phyloP scores from a whole-genome alignment of 2,113 vertebrate species.

The Herpetotheres cachinnans region DNA sequence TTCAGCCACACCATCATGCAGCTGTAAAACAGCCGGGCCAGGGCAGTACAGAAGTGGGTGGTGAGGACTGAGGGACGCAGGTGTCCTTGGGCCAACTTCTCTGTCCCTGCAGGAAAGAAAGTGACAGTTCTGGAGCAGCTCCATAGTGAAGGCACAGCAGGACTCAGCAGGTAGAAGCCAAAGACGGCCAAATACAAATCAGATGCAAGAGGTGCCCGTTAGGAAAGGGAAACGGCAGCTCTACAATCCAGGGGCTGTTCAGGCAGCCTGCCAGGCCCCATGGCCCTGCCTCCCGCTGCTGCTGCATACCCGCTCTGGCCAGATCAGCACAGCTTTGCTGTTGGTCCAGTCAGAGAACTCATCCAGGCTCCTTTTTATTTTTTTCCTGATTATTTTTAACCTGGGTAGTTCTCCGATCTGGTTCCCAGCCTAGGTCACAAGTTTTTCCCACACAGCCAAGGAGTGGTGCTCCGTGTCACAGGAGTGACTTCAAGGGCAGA shows the following conservation, averaged over 20 bases:
- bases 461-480: neutral
- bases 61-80: neutral
- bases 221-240: neutral
- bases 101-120: neutral
- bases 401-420: neutral
- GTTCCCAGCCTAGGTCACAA: neutral
- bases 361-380: neutral
- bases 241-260: neutral
- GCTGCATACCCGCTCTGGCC: neutral
- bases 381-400: neutral
- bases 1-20: neutral
- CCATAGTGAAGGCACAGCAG: neutral
- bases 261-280: neutral
- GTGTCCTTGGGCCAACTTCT: neutral
- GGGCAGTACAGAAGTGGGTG: neutral
- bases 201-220: neutral
- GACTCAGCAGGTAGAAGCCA: neutral
- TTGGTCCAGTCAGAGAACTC: neutral
- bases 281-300: neutral
- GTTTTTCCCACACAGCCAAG: neutral
- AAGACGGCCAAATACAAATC: neutral
- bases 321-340: neutral
- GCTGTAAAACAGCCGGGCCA: neutral
- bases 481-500: neutral
- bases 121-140: neutral